Evolutionary conservation across 2,797 vertebrate genomes (phyloP).

Genomic region (Paguma larvata): DNA sequence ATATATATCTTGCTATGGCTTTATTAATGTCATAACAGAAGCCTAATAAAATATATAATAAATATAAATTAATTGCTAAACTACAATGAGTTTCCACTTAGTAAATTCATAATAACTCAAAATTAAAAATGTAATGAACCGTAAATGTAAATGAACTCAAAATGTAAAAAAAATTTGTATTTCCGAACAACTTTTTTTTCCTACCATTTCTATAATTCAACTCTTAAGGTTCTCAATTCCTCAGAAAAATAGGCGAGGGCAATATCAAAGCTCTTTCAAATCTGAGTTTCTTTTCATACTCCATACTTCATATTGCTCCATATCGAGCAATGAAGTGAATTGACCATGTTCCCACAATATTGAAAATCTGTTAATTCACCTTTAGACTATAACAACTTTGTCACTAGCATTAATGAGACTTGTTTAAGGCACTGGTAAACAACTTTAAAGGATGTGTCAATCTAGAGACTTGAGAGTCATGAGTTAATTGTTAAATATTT

Average conservation of each 20-base stretch:
- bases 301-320: no score
- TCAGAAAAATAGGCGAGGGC: background rate
- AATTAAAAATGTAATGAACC: background rate
- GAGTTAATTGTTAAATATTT: background rate
- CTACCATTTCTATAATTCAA: background rate
- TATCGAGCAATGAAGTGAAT: background rate
- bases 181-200: background rate
- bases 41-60: background rate
- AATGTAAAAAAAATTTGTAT: background rate
- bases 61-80: background rate
- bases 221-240: background rate
- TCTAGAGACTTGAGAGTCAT: background rate
- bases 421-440: background rate
- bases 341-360: background rate
- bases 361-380: background rate
- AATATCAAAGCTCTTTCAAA: conserved; percentile 9
- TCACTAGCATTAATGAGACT: background rate
- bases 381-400: background rate
- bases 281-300: background rate
- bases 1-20: background rate
- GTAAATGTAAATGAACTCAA: background rate
- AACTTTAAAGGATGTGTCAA: background rate
- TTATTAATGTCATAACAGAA: background rate
- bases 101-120: background rate
- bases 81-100: background rate